phyloP scores from a whole-genome alignment of 2,797 vertebrate species.

The Myotis myotis region DNA sequence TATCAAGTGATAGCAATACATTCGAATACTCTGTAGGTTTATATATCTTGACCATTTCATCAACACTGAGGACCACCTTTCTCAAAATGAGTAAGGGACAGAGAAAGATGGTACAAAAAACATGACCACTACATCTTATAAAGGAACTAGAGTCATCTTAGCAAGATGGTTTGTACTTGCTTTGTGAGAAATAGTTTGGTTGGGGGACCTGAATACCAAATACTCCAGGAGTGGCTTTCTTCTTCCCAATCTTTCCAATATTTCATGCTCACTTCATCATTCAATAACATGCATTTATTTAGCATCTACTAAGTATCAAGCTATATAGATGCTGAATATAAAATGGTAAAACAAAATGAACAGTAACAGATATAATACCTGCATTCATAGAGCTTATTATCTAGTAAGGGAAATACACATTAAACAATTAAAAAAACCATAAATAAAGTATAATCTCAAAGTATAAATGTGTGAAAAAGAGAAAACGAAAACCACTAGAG shows the following conservation, averaged over 20 bases:
- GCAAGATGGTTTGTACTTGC: not conserved
- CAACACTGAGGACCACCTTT: not conserved
- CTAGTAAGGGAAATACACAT: not conserved
- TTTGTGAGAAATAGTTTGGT: not conserved
- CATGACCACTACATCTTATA: not conserved
- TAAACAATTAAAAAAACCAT: not conserved
- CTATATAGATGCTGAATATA: not conserved
- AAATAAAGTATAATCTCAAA: conserved; percentile 35
- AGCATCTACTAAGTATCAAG: not conserved
- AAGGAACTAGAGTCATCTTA: conserved; percentile 3
- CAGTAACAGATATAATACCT: not conserved
- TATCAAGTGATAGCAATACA: not conserved
- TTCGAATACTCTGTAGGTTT: not conserved
- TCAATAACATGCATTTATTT: not conserved
- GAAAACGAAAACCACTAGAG: not conserved
- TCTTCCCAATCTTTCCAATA: not conserved
- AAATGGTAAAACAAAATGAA: conserved; percentile 18
- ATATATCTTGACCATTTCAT: conserved; percentile 5
- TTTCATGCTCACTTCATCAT: not conserved
- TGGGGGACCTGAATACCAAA: not conserved
- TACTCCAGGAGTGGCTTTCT: not conserved
- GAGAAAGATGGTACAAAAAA: not conserved
- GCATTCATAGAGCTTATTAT: not conserved
- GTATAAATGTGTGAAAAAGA: not conserved
- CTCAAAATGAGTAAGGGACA: not conserved